Base-by-base conservation (phyloP, 2,113 vertebrate genomes). In the Dipodomys spectabilis region DNA sequence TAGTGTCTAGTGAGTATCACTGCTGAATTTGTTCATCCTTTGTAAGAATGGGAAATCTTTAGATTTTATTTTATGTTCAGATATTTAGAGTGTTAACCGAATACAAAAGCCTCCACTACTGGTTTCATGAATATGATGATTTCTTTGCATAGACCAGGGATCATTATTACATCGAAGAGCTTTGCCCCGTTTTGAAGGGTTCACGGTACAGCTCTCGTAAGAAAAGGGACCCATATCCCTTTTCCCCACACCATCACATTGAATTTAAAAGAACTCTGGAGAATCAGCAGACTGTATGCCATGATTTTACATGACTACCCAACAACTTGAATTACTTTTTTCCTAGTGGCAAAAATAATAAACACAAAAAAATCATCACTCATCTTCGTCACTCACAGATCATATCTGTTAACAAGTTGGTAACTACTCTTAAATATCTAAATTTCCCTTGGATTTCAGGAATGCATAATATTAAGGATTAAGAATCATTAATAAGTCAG, bases 401-500 rank as follows among this genome's bases (percentile, higher is more conserved):
- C 23, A 79, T 68, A 23, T 82, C 72, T 77, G 35, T 83, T 75
- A 74, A 77, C 25, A 68, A 22, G 6, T 80, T 67, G 12, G 45
- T 82, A 91, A 87, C 20, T 78, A 86, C 83, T 57, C 60, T 39
- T 57, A 74, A 27, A 13, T 91, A 68, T 77, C n/a, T 92, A 83
- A 86, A 81, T 86, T 79, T 92, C 20, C 15, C 74, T 85, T 25
- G 18, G 35, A 32, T 79, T 89, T 16, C 1, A 72, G 6, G n/a
- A 82, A 79, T 78, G 83, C 22, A 65, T 81, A 45, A 64, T 78
- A 16, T 45, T 73, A 64, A 83, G 73, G 65, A 64, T 60, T 77
- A 92, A 90, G 27, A 35, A 7, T 91, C 60, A 91, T 57, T 93
- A 49, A 71, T 82, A 88, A 86, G 67, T 44, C 44, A 83, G 35